Evolutionary conservation across 1,140 invertebrate species (phyloP).

Genomic region (Lepidurus arcticus): DNA sequence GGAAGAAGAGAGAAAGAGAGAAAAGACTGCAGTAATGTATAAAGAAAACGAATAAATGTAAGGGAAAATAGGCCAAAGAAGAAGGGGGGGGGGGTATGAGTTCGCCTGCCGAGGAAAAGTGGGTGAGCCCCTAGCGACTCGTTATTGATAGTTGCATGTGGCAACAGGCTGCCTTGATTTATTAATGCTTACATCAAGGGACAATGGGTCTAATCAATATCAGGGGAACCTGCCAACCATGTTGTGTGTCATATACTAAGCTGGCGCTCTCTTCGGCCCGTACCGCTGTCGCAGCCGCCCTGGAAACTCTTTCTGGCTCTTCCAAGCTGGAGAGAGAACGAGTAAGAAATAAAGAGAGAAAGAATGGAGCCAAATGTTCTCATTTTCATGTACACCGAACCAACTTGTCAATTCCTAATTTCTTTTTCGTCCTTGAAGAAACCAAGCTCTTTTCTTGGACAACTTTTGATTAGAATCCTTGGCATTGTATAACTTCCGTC

Average conservation of each 20-base stretch:
- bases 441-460: neutral
- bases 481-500: neutral
- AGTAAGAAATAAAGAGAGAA: neutral
- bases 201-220: slow-evolving; percentile 22
- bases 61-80: neutral
- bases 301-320: neutral
- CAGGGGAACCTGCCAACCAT: slow-evolving; percentile 13
- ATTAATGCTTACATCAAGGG: slow-evolving; percentile 19
- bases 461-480: slow-evolving; percentile 12
- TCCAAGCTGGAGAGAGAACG: neutral
- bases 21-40: slow-evolving; percentile 3
- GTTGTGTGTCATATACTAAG: slow-evolving; percentile 12
- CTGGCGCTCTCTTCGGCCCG: neutral
- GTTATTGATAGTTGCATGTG: slow-evolving; percentile 22
- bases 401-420: neutral
- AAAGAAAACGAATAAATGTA: neutral
- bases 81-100: neutral
- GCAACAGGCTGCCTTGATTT: slow-evolving; percentile 21
- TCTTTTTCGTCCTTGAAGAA: neutral
- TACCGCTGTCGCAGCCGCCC: neutral
- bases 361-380: too few relatives aligned
- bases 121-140: slow-evolving; percentile 9
- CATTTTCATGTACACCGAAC: too few relatives aligned
- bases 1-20: neutral
- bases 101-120: neutral